These are phyloP conservation scores for Umimayanthus chanpuru DNA, from an alignment of 92 coral and sea anemone species.

Conservation along the genomic window DNA sequence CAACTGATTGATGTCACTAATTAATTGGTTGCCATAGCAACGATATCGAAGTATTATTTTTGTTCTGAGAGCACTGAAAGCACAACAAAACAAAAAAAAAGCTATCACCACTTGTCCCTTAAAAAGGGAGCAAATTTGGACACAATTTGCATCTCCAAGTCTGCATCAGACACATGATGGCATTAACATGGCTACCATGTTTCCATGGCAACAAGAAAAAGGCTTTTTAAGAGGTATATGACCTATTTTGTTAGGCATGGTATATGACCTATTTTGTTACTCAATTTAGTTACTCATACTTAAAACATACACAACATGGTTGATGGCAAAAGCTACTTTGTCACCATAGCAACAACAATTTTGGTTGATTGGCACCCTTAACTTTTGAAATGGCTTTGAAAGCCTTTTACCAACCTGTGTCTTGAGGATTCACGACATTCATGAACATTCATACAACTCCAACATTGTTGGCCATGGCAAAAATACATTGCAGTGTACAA, in stretches of 20 bases:
- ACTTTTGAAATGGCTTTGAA: too few relatives aligned
- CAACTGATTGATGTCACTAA: neutral
- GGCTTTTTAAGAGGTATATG: neutral
- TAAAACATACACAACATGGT: neutral
- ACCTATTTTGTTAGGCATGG: neutral
- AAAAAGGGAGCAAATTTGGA: neutral
- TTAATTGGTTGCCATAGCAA: constrained; percentile 5
- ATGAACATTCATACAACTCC: too few relatives aligned
- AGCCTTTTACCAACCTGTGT: too few relatives aligned
- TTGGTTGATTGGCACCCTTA: too few relatives aligned
- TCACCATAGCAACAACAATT: too few relatives aligned
- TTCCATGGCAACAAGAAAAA: constrained; percentile 18
- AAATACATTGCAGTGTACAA: too few relatives aligned
- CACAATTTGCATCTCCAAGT: neutral
- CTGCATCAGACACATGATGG: neutral
- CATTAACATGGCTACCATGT: neutral
- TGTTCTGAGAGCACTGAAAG: neutral
- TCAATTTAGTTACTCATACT: neutral
- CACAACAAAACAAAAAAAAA: neutral
- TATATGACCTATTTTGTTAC: too few relatives aligned
- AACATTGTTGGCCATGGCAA: too few relatives aligned
- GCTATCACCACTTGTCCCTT: neutral
- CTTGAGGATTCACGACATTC: too few relatives aligned
- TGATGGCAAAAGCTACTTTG: too few relatives aligned
- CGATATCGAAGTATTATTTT: neutral